A percentile compares a stretch with the other conserved stretches of the same genome.
These are phyloP conservation scores for Hyphantria cunea DNA, from an alignment of 1,140 invertebrate genomes.

Conservation along the genomic window DNA sequence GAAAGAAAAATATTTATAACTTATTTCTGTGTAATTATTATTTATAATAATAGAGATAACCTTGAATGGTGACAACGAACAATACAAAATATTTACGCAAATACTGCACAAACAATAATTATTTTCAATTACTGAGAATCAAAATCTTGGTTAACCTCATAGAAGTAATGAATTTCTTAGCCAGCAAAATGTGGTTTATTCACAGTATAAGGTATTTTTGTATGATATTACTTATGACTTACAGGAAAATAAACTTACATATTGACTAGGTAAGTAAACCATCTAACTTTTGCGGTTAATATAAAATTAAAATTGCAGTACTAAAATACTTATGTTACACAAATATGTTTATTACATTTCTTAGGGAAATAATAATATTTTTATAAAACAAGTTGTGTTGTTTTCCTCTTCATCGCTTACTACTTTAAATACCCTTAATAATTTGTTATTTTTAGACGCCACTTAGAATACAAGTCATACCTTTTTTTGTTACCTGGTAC, in stretches of 20 bases:
- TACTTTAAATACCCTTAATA: no score
- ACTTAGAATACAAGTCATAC: no score
- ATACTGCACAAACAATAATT: no score
- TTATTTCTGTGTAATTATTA: background rate
- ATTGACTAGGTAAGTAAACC: background rate
- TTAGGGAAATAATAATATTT: background rate
- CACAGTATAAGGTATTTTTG: background rate
- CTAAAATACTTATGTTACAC: background rate
- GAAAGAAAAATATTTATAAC: no score
- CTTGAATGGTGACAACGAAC: no score
- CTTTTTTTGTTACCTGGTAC: no score
- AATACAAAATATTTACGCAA: no score
- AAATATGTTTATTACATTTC: background rate
- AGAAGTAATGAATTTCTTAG: no score
- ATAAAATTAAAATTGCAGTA: background rate
- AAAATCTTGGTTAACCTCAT: background rate
- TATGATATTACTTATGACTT: background rate
- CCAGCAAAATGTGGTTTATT: background rate
- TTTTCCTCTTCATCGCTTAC: no score
- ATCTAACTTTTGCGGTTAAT: background rate
- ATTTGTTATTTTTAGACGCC: no score
- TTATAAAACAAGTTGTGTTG: no score
- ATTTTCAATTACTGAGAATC: constrained; percentile 5
- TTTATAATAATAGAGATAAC: background rate
- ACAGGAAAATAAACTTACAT: background rate